phyloP scores from a whole-genome alignment of 2,113 vertebrate species.

The Hemichromis elongatus region DNA sequence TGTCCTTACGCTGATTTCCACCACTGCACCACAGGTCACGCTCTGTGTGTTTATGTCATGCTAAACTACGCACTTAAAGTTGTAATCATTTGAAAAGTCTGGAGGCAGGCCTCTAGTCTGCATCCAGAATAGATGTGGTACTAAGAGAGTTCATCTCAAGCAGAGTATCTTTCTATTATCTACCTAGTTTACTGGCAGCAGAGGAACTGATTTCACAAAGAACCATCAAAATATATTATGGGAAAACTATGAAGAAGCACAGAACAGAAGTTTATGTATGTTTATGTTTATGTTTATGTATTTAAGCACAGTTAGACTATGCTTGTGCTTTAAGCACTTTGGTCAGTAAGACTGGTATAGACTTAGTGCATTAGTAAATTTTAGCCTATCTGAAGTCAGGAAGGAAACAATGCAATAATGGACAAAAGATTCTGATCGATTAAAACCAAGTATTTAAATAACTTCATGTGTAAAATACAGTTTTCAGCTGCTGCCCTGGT shows the following conservation, averaged over 20 bases:
- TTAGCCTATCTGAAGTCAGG: not conserved
- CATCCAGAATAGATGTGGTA: not conserved
- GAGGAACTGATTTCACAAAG: not conserved
- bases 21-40: constrained; percentile 48
- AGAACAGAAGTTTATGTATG: not conserved
- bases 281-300: too few relatives aligned
- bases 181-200: not conserved
- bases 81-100: not conserved
- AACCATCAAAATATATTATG: not conserved
- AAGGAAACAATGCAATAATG: not conserved
- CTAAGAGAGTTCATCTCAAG: not conserved
- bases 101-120: not conserved
- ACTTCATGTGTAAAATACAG: not conserved
- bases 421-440: not conserved
- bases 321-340: not conserved
- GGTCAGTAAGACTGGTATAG: not conserved
- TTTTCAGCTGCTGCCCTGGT: too few relatives aligned
- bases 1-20: constrained; percentile 47
- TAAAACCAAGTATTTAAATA: not conserved
- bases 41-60: not conserved
- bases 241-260: not conserved
- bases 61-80: not conserved
- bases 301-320: not conserved
- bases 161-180: not conserved
- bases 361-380: not conserved